A percentile compares a stretch with the other conserved stretches of the same genome.
phyloP scores from a whole-genome alignment of 2,888 invertebrate genomes.

The Cantharis flavilabris region DNA sequence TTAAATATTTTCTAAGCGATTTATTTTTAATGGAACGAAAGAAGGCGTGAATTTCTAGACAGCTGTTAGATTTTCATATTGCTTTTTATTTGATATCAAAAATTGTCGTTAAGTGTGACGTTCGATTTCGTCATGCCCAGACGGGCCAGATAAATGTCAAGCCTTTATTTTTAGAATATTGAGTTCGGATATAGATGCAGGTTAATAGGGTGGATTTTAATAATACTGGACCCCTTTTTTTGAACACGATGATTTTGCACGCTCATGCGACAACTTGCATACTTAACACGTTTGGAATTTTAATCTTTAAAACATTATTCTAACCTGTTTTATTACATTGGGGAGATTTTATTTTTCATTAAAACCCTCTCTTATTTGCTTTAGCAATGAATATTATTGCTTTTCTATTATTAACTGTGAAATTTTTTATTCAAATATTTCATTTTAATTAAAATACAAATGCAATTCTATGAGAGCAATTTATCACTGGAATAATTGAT shows the following conservation, averaged over 20 bases:
- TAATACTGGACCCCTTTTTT: conserved; percentile 39
- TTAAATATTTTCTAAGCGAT: conserved; percentile 40
- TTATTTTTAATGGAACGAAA: conserved; percentile 17
- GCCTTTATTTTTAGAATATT: conserved; percentile 32
- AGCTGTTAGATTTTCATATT: conserved; percentile 34
- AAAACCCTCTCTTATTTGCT: conserved; percentile 15
- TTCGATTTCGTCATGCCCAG: conserved; percentile 29
- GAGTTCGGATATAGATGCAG: conserved; percentile 27
- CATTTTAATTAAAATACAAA: not conserved
- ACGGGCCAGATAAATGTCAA: conserved; percentile 26
- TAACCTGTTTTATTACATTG: conserved; percentile 38
- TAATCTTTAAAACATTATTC: conserved; percentile 47
- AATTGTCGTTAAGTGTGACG: conserved; percentile 35
- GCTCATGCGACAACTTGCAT: conserved; percentile 42
- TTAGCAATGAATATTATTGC: conserved; percentile 6
- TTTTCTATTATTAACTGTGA: conserved; percentile 14
- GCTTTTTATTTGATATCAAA: conserved; percentile 30
- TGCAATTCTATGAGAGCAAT: not conserved
- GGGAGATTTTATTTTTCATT: conserved; percentile 27
- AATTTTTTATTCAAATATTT: conserved; percentile 10
- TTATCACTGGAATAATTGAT: not conserved
- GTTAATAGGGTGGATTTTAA: conserved; percentile 42
- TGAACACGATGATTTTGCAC: conserved; percentile 37
- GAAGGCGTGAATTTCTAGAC: conserved; percentile 39
- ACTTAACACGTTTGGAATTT: conserved; percentile 45